Percentiles rank a stretch among this genome's conserved stretches.
Conservation (phyloP, 2,888 invertebrate genomes). For the Agriopis aurantiaria region DNA sequence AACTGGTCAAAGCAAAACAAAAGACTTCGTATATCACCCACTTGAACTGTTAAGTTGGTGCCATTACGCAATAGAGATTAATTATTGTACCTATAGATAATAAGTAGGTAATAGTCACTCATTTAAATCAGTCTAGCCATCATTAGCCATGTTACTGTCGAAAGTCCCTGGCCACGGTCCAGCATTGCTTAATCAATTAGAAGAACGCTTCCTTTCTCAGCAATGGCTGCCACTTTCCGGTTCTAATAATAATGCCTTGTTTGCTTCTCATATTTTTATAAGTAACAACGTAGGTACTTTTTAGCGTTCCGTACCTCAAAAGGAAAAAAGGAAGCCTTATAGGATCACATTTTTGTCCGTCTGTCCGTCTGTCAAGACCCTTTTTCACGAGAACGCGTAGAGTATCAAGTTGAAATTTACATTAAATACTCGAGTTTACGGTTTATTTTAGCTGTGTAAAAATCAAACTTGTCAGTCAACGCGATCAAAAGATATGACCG, state of each 20-base stretch:
- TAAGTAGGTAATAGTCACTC: not conserved
- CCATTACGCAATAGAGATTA: not conserved
- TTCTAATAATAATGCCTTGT: constrained; percentile 9
- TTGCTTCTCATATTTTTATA: not conserved
- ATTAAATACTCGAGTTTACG: too few species aligned
- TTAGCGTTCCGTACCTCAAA: too few species aligned
- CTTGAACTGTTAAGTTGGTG: not conserved
- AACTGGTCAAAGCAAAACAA: not conserved
- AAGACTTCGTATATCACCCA: not conserved
- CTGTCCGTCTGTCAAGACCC: too few species aligned
- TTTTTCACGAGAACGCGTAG: too few species aligned
- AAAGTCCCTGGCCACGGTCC: constrained; percentile 15
- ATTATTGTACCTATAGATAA: not conserved
- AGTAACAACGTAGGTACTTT: not conserved
- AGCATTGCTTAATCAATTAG: constrained; percentile 13
- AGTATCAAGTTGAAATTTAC: too few species aligned
- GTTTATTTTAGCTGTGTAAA: too few species aligned
- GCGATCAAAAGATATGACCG: too few species aligned
- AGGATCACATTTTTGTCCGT: too few species aligned
- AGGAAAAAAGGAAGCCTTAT: too few species aligned
- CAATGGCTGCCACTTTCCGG: constrained; percentile 23
- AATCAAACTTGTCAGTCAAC: too few species aligned
- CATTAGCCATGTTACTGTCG: constrained; percentile 1
- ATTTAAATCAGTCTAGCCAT: constrained; percentile 18
- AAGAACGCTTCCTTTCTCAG: constrained; percentile 12